phyloP scores from a whole-genome alignment of 2,797 vertebrate species.

The Arrhamphus sclerolepis region DNA sequence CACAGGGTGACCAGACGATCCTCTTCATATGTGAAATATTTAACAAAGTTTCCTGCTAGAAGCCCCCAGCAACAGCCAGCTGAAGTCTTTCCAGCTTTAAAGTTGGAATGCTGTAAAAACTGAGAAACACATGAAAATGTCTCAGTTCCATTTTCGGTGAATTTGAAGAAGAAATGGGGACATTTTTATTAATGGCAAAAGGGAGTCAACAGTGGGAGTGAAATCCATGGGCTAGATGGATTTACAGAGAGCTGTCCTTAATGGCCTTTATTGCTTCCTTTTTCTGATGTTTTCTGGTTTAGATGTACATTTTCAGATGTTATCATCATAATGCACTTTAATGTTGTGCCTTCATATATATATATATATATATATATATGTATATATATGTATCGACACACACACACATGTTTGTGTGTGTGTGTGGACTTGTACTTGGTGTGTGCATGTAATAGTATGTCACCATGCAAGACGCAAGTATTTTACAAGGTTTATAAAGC shows the following conservation, averaged over 20 bases:
- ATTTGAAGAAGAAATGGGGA: conserved; percentile 34
- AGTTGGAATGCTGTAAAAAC: conserved; percentile 58
- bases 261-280: conserved; percentile 2
- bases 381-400: too few species aligned
- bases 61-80: conserved; percentile 35
- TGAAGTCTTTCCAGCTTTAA: conserved; percentile 67
- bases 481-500: conserved; percentile 16
- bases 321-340: conserved; percentile 15
- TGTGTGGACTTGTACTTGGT: neutral
- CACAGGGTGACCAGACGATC: conserved; percentile 51
- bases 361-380: neutral
- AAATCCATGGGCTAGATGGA: conserved; percentile 18
- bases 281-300: neutral
- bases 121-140: conserved; percentile 44
- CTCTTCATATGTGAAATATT: conserved; percentile 58
- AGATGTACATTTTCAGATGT: conserved; percentile 3
- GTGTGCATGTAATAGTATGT: neutral
- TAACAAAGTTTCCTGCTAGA: conserved; percentile 33
- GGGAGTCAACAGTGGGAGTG: conserved; percentile 16
- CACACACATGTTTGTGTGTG: too few species aligned
- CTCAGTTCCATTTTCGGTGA: conserved; percentile 50
- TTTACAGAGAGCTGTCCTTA: conserved; percentile 17
- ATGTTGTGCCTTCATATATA: neutral
- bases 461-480: neutral
- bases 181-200: conserved; percentile 36